phyloP scores from a whole-genome alignment of 1,140 invertebrate genomes.

The Cydia splendana region DNA sequence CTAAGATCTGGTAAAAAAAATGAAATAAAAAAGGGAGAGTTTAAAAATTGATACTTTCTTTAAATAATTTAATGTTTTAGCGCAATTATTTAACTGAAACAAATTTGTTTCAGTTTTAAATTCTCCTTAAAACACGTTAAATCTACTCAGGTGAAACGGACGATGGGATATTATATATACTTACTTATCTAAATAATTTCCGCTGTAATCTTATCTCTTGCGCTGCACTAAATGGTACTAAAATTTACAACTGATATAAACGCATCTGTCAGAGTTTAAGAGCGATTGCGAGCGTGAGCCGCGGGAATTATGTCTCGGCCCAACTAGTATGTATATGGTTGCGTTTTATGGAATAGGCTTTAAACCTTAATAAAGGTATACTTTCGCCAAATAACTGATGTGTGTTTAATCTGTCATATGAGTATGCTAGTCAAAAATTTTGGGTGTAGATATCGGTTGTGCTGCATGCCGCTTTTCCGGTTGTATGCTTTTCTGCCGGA shows the following conservation, averaged over 20 bases:
- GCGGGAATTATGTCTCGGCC: slow-evolving; percentile 12
- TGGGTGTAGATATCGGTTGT: no score
- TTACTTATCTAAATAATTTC: neutral
- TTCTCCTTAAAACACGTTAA: no score
- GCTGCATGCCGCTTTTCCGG: no score
- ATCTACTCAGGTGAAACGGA: no score
- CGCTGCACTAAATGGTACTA: slow-evolving; percentile 11
- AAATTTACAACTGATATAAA: slow-evolving; percentile 32
- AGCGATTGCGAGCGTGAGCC: slow-evolving; percentile 11
- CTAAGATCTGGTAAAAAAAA: no score
- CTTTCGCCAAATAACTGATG: neutral
- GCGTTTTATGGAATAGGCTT: neutral
- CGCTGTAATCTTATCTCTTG: neutral
- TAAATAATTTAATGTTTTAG: no score
- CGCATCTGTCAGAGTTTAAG: slow-evolving; percentile 30
- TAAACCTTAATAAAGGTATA: neutral
- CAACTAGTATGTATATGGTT: slow-evolving; percentile 13
- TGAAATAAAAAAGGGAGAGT: no score
- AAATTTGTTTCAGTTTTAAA: no score
- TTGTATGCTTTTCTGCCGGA: no score
- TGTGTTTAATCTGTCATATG: neutral
- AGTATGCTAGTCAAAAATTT: neutral
- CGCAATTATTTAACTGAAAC: no score
- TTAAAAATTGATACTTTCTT: no score
- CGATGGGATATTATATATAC: neutral